Percentiles rank a stretch among this genome's conserved stretches.
phyloP scores from a whole-genome alignment of 2,113 vertebrate genomes.

The Ptyas mucosa region DNA sequence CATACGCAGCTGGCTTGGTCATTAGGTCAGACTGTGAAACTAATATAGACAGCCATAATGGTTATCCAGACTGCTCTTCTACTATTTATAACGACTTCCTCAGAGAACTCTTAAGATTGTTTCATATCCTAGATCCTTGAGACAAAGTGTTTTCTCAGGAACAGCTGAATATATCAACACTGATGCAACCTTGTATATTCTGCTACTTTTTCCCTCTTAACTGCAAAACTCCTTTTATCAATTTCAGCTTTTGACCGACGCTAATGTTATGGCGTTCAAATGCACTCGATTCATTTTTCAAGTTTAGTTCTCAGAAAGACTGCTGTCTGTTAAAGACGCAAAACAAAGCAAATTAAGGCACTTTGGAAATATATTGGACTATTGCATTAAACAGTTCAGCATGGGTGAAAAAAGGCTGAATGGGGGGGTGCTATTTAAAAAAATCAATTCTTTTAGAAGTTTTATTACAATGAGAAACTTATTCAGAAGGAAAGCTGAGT shows the following conservation, averaged over 20 bases:
- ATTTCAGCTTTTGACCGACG: not conserved
- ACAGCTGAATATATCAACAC: not conserved
- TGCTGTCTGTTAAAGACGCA: not conserved
- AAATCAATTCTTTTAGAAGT: not conserved
- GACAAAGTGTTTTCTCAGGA: not conserved
- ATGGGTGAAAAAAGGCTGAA: not conserved
- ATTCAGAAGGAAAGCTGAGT: not conserved
- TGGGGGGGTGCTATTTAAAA: too few relatives aligned
- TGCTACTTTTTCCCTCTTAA: not conserved
- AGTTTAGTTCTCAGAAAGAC: not conserved
- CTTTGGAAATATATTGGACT: not conserved
- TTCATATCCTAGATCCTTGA: not conserved
- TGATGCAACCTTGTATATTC: not conserved
- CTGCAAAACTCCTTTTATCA: not conserved
- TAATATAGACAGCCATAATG: slow-evolving; percentile 32
- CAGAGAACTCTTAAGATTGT: slow-evolving; percentile 10
- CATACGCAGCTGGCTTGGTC: slow-evolving; percentile 18
- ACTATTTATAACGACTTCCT: slow-evolving; percentile 23
- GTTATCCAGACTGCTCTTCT: slow-evolving; percentile 39
- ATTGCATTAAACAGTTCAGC: not conserved
- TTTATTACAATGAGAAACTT: not conserved
- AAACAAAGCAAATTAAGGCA: not conserved
- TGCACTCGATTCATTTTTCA: not conserved
- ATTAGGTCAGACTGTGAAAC: slow-evolving; percentile 26
- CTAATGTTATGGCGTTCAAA: not conserved